Evolutionary conservation across 2,888 invertebrate genomes (phyloP).

Genomic region (Campopleginae sp.): DNA sequence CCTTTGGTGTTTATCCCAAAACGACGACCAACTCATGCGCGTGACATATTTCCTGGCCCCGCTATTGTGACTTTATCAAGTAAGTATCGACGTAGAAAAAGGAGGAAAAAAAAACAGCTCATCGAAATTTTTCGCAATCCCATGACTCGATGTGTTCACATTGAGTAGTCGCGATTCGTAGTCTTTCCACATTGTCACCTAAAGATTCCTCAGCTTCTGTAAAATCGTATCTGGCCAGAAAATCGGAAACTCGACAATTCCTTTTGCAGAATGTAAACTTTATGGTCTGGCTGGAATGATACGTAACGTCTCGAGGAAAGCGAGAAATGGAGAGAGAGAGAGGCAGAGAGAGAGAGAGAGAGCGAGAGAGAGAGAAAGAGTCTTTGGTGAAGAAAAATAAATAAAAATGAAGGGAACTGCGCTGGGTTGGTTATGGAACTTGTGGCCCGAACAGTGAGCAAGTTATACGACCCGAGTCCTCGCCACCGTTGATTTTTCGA

Average conservation of each 20-base stretch:
- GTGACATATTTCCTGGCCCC: not conserved
- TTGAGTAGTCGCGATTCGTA: not conserved
- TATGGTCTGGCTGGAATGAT: constrained; percentile 26
- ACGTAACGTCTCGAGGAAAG: constrained; percentile 24
- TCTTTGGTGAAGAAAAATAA: constrained; percentile 35
- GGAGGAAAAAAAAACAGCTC: not conserved
- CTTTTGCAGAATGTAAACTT: constrained; percentile 22
- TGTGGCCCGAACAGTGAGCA: constrained; percentile 70
- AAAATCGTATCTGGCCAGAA: not conserved
- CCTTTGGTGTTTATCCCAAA: constrained; percentile 3
- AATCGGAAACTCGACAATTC: constrained; percentile 10
- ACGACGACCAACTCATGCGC: constrained; percentile 23
- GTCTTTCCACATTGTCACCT: not conserved
- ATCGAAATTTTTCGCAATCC: not conserved
- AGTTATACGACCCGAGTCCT: constrained; percentile 70
- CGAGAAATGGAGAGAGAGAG: constrained; percentile 17
- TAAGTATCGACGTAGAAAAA: not conserved
- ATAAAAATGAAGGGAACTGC: constrained; percentile 47
- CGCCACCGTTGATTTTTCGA: constrained; percentile 49
- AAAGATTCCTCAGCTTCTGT: constrained; percentile 12
- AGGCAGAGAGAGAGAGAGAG: constrained; percentile 18
- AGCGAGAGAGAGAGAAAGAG: constrained; percentile 20
- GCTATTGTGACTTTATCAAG: not conserved
- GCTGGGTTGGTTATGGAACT: constrained; percentile 57
- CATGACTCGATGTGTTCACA: not conserved